Conservation (phyloP, 2,797 vertebrate genomes). For the Craterocephalus amniculus region DNA sequence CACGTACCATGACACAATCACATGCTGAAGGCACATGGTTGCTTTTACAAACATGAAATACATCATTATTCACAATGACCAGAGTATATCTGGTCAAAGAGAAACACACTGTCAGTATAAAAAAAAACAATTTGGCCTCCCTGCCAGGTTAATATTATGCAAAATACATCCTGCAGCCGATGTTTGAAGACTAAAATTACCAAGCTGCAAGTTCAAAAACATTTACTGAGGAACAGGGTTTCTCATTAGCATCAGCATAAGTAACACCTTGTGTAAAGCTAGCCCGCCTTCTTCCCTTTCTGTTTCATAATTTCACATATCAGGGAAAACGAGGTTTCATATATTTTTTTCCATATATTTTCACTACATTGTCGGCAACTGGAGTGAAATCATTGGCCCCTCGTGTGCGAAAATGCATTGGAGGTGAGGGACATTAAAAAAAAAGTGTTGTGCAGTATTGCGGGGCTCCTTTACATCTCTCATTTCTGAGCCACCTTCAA, state of each 20-base stretch:
- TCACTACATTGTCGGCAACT: constrained; percentile 15
- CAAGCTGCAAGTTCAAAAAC: constrained; percentile 11
- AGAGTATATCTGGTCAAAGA: constrained; percentile 10
- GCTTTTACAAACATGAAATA: constrained; percentile 40
- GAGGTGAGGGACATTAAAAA: constrained; percentile 45
- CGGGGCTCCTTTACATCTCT: constrained; percentile 62
- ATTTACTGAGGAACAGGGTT: constrained; percentile 9
- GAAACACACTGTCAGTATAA: constrained; percentile 8
- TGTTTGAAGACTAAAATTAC: constrained; percentile 22
- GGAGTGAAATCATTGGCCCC: constrained; percentile 18
- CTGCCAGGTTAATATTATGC: constrained; percentile 6
- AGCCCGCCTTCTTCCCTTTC: constrained; percentile 12
- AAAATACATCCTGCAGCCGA: constrained; percentile 10
- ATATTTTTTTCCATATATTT: constrained; percentile 31
- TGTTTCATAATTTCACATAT: constrained; percentile 9
- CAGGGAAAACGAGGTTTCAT: constrained; percentile 13
- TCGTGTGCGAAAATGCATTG: constrained; percentile 45
- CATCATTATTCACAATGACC: constrained; percentile 30
- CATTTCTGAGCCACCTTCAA: constrained; percentile 70
- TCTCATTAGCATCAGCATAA: constrained; percentile 12
- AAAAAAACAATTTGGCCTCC: neutral
- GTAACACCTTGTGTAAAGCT: constrained; percentile 4
- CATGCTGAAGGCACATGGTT: constrained; percentile 1
- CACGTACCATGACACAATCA: constrained; percentile 6
- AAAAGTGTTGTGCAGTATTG: constrained; percentile 31